phyloP scores from a whole-genome alignment of 2,797 vertebrate genomes.

The Etheostoma perlongum region DNA sequence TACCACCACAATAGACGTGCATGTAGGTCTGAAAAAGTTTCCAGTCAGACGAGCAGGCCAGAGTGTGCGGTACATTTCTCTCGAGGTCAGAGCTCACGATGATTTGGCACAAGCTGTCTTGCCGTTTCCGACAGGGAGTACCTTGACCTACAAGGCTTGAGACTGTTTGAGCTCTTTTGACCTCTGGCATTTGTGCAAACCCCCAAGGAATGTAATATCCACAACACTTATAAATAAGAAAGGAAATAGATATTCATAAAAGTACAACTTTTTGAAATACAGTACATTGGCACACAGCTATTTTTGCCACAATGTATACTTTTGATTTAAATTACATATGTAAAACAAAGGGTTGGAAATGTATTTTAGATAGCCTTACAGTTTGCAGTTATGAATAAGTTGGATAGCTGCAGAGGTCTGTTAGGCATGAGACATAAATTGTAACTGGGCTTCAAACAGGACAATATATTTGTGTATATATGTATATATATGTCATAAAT shows the following conservation, averaged over 20 bases:
- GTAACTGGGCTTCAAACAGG: not conserved
- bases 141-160: constrained; percentile 32
- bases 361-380: not conserved
- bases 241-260: constrained; percentile 27
- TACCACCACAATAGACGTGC: constrained; percentile 9
- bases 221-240: constrained; percentile 4
- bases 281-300: not conserved
- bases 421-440: not conserved
- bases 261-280: constrained; percentile 22
- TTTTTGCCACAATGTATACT: constrained; percentile 3
- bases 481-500: not conserved
- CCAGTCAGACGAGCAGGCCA: constrained; percentile 7
- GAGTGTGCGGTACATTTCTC: constrained; percentile 41
- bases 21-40: constrained; percentile 37
- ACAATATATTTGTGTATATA: not conserved
- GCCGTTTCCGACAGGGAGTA: constrained; percentile 48
- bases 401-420: constrained; percentile 5
- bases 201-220: constrained; percentile 16
- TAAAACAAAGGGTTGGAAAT: constrained; percentile 15
- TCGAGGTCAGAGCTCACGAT: constrained; percentile 58
- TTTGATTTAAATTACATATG: not conserved
- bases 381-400: not conserved
- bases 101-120: constrained; percentile 41
- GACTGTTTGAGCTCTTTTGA: constrained; percentile 22
- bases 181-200: constrained; percentile 26